Percentiles rank a stretch among this genome's conserved stretches.
Conservation (phyloP, 2,113 vertebrate genomes). For the Apodemus sylvaticus region DNA sequence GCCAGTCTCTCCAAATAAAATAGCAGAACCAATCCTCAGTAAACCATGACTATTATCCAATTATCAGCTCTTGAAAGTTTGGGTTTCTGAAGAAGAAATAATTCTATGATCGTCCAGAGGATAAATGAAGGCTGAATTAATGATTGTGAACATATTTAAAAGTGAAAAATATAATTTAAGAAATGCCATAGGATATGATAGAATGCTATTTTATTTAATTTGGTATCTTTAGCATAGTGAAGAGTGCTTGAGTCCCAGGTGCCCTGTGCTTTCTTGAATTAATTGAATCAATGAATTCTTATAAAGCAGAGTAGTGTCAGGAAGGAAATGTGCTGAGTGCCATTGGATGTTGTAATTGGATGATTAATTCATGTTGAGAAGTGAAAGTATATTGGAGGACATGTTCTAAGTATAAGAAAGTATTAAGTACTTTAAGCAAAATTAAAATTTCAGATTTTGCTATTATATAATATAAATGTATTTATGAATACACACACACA, state of each 20-base stretch:
- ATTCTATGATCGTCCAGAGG: background rate
- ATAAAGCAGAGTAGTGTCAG: background rate
- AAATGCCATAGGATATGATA: background rate
- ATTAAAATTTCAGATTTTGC: background rate
- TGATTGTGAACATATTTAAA: background rate
- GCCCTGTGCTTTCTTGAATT: constrained; percentile 21
- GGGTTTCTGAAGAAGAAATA: background rate
- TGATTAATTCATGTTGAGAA: background rate
- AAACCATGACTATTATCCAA: background rate
- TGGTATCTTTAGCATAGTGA: background rate
- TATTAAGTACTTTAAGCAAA: background rate
- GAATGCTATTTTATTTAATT: background rate
- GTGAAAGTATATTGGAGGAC: background rate
- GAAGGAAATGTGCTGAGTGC: constrained; percentile 3
- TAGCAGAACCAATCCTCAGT: background rate
- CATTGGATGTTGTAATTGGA: background rate
- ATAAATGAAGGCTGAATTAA: background rate
- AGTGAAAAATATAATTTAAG: background rate
- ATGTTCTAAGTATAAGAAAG: background rate
- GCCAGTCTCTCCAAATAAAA: background rate
- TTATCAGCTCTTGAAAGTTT: background rate
- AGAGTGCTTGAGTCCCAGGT: constrained; percentile 7
- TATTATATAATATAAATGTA: no score
- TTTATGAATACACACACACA: no score
- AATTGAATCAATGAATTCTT: constrained; percentile 41